A percentile compares a stretch with the other conserved stretches of the same genome.
phyloP scores from a whole-genome alignment of 1,140 invertebrate genomes.

The Drosophila nigrodunni region DNA sequence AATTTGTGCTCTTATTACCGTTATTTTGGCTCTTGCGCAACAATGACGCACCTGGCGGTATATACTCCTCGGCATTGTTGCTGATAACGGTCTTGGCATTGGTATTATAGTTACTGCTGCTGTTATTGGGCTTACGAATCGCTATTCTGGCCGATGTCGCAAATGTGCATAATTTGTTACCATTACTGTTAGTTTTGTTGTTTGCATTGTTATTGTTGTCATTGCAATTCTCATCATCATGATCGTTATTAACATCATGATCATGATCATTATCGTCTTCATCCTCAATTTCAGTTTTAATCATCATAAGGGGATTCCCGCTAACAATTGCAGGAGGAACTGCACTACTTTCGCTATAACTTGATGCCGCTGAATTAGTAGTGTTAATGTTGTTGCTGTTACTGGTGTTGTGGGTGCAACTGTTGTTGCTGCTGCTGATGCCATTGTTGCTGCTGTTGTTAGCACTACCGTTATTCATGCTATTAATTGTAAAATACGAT shows the following conservation, averaged over 20 bases:
- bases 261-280: conserved; percentile 28
- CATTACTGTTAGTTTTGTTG: background rate
- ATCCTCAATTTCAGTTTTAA: conserved; percentile 49
- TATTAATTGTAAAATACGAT: background rate
- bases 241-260: conserved; percentile 9
- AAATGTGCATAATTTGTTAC: conserved; percentile 11
- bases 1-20: conserved; percentile 10
- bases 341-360: conserved; percentile 62
- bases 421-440: conserved; percentile 5
- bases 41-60: conserved; percentile 75
- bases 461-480: conserved; percentile 9
- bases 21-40: conserved; percentile 63
- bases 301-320: conserved; percentile 21
- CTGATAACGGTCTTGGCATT: background rate
- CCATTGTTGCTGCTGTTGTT: conserved; percentile 13
- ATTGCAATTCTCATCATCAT: conserved; percentile 15
- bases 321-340: conserved; percentile 52
- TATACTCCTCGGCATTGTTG: conserved; percentile 47
- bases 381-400: conserved; percentile 1
- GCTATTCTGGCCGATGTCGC: conserved; percentile 7
- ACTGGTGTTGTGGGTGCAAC: background rate
- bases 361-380: conserved; percentile 58
- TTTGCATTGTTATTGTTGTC: conserved; percentile 6
- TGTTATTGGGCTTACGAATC: conserved; percentile 23
- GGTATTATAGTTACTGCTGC: conserved; percentile 5